Percentiles rank a stretch among this genome's conserved stretches.
Evolutionary conservation across 2,113 vertebrate species (phyloP).

Genomic region (Oryzias melastigma): DNA sequence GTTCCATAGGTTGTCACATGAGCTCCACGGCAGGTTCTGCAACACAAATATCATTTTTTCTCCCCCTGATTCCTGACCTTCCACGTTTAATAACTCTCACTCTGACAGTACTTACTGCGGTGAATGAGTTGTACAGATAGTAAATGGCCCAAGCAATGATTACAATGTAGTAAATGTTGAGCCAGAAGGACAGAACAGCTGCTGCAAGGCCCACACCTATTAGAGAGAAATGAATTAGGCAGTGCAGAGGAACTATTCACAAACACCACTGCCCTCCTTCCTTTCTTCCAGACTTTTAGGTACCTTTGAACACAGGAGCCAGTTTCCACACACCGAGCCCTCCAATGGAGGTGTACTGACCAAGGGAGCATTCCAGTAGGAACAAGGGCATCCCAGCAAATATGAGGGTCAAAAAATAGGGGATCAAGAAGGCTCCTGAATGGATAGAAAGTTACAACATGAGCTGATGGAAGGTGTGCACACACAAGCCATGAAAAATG

Average conservation of each 20-base stretch:
- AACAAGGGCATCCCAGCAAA: slow-evolving; percentile 97
- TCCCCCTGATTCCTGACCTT: not conserved
- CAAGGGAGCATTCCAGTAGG: slow-evolving; percentile 91
- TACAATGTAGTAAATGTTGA: slow-evolving; percentile 99
- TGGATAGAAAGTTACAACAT: slow-evolving; percentile 38
- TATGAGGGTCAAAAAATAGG: slow-evolving; percentile 97
- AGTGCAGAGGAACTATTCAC: slow-evolving; percentile 7
- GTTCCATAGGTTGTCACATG: slow-evolving; percentile 95
- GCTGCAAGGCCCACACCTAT: slow-evolving; percentile 96
- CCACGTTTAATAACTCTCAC: not conserved
- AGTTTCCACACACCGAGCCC: slow-evolving; percentile 98
- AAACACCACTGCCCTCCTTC: not conserved
- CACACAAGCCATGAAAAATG: slow-evolving; percentile 36
- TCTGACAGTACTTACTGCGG: slow-evolving; percentile 83
- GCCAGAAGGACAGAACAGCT: slow-evolving; percentile 95
- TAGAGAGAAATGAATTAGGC: slow-evolving; percentile 36
- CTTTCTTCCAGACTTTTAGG: not conserved
- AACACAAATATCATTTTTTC: slow-evolving; percentile 22
- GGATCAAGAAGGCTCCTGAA: slow-evolving; percentile 95
- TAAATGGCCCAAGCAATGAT: slow-evolving; percentile 98
- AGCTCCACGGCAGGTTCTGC: slow-evolving; percentile 93
- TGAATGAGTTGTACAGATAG: slow-evolving; percentile 97
- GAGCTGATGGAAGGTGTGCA: slow-evolving; percentile 20
- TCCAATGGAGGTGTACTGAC: slow-evolving; percentile 95
- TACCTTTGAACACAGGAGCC: slow-evolving; percentile 99